Base-by-base conservation (phyloP, 2,888 invertebrate species). In the Stomorhina lunata region DNA sequence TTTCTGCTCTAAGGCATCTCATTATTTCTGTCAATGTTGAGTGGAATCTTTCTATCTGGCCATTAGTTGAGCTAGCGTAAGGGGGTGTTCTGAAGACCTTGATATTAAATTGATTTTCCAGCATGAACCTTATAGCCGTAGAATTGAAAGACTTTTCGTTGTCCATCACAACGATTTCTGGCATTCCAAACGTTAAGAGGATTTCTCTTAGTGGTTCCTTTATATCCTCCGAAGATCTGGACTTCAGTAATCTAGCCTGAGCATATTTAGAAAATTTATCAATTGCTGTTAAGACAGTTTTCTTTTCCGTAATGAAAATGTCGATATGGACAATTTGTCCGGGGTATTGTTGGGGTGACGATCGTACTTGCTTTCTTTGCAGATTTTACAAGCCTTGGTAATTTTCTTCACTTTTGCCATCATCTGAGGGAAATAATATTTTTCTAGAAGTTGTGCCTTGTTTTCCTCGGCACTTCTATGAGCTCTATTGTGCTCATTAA, bases 81-180 rank as follows among this genome's bases (percentile, higher is more conserved):
- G n/a, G n/a, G n/a, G n/a, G n/a, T n/a, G n/a, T n/a, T n/a, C n/a
- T n/a, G n/a, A n/a, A n/a, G n/a, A n/a, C n/a, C n/a, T n/a, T n/a
- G n/a, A n/a, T n/a, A n/a, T n/a, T n/a, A n/a, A n/a, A n/a, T n/a
- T n/a, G n/a, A 32, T 82, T 78, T 45, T 83, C 65, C 15, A 84
- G 10, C 78, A 83, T 76, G 17, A 76, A 82, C 12, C 17, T 22
- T 45, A 84, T 77, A 6, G 81, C 61, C 9, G 37, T 40, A 2
- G 82, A 79, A 37, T 79, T 85, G 6, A 84, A 66, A 0, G 83
- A 66, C 20, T 81, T 83, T 69, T 84, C 84, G 15, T 80, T 84
- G 17, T 82, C 78, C n/a, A 73, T 63, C 22, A 84, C 71, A 10
- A 82, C 53, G 15, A 43, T 20, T 66, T 81, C 55, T 17, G 82